Conservation (phyloP, 1,140 invertebrate species). For the Sesamia nonagrioides region DNA sequence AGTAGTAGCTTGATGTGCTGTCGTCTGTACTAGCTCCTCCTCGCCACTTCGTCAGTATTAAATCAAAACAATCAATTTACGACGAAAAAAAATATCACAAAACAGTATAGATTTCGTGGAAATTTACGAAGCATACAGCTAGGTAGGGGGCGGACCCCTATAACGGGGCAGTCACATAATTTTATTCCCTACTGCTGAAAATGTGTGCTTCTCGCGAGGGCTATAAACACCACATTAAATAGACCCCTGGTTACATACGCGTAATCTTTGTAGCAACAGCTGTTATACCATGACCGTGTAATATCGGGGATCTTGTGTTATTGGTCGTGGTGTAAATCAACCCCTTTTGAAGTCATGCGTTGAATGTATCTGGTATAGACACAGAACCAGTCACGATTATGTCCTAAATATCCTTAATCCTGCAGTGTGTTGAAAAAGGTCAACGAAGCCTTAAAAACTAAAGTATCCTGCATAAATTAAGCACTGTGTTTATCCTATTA, state of each 20-base stretch:
- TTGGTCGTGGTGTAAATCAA: slow-evolving; percentile 29
- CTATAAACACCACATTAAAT: slow-evolving; percentile 18
- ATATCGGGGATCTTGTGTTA: slow-evolving; percentile 21
- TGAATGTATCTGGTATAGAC: slow-evolving; percentile 3
- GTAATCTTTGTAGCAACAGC: slow-evolving; percentile 17
- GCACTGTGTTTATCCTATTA: slow-evolving; percentile 18
- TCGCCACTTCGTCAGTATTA: not conserved
- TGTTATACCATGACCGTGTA: not conserved
- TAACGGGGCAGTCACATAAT: slow-evolving; percentile 34
- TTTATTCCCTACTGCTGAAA: slow-evolving; percentile 46
- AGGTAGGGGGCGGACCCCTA: slow-evolving; percentile 32
- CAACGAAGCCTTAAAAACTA: slow-evolving; percentile 21
- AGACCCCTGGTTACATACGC: slow-evolving; percentile 12
- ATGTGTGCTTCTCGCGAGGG: slow-evolving; percentile 25
- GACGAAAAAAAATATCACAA: slow-evolving; percentile 11
- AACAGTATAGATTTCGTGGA: slow-evolving; percentile 16
- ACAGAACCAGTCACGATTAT: slow-evolving; percentile 6
- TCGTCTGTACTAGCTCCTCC: not conserved
- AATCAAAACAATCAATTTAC: not conserved
- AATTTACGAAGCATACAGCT: slow-evolving; percentile 2
- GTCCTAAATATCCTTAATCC: not conserved
- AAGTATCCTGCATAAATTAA: slow-evolving; percentile 17
- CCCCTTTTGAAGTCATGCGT: slow-evolving; percentile 40
- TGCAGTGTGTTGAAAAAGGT: not conserved
- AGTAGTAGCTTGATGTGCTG: too few species aligned